A percentile compares a stretch with the other conserved stretches of the same genome.
Conservation (phyloP, 2,797 vertebrate species). For the Tarsius wallacei region DNA sequence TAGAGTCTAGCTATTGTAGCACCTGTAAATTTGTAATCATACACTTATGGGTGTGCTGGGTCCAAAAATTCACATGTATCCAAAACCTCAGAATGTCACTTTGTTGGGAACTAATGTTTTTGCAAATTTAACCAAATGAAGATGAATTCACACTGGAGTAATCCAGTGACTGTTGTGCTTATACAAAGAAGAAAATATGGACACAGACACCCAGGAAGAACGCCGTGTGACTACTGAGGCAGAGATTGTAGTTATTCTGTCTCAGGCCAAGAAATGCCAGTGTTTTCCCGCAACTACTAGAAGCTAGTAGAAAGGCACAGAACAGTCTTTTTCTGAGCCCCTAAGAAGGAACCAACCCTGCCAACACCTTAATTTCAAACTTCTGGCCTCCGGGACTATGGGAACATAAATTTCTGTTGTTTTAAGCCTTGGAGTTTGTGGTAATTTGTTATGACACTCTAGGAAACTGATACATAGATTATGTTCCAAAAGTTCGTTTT, state of each 20-base stretch:
- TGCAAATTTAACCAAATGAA: constrained; percentile 20
- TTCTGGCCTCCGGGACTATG: background rate
- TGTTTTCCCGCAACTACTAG: background rate
- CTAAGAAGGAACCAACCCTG: background rate
- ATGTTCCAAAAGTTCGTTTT: background rate
- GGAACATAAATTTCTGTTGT: background rate
- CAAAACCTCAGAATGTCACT: constrained; percentile 14
- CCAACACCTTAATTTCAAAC: background rate
- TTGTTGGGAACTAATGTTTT: constrained; percentile 1
- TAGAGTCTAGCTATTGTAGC: background rate
- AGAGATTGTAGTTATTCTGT: background rate
- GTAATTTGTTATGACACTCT: background rate
- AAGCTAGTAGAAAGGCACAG: background rate
- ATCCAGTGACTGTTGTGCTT: background rate
- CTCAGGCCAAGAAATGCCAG: background rate
- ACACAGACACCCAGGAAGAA: background rate
- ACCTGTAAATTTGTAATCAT: background rate
- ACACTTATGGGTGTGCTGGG: background rate
- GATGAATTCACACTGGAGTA: background rate
- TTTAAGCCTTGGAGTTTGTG: background rate
- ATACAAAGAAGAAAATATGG: background rate
- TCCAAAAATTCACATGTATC: background rate
- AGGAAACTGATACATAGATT: background rate
- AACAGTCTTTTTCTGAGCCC: background rate
- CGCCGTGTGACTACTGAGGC: background rate